Conservation (phyloP, 2,888 invertebrate genomes). For the Malacosoma neustria region DNA sequence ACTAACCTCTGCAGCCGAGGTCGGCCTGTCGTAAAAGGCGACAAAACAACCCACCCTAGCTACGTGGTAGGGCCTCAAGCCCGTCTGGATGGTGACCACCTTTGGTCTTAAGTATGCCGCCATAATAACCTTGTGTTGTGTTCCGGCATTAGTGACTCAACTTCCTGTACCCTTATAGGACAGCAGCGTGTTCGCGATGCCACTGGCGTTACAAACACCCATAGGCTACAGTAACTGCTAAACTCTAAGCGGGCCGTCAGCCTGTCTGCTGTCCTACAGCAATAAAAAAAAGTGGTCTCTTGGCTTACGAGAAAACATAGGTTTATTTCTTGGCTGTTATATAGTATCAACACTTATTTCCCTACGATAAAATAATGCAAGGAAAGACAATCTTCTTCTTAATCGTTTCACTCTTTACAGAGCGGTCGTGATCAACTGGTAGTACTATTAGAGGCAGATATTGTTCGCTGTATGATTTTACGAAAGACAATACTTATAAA, state of each 20-base stretch:
- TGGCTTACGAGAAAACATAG: no score
- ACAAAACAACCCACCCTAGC: neutral
- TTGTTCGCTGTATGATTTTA: no score
- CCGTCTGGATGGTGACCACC: neutral
- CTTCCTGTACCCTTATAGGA: no score
- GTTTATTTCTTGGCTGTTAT: no score
- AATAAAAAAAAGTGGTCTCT: no score
- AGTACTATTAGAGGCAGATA: no score
- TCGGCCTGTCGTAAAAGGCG: neutral
- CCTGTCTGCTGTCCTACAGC: neutral
- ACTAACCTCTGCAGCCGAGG: neutral
- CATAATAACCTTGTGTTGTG: neutral
- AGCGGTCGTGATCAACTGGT: no score
- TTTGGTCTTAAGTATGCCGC: neutral
- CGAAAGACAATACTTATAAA: no score
- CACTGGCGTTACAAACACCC: neutral
- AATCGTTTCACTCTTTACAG: no score
- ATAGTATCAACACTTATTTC: no score
- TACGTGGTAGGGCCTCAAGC: neutral
- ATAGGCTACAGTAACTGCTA: neutral
- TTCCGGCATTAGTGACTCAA: neutral
- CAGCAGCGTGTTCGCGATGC: neutral
- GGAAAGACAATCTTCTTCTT: no score
- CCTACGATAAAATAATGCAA: no score
- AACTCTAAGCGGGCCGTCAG: neutral